Conservation (phyloP, 2,888 invertebrate species). For the Acleris literana region DNA sequence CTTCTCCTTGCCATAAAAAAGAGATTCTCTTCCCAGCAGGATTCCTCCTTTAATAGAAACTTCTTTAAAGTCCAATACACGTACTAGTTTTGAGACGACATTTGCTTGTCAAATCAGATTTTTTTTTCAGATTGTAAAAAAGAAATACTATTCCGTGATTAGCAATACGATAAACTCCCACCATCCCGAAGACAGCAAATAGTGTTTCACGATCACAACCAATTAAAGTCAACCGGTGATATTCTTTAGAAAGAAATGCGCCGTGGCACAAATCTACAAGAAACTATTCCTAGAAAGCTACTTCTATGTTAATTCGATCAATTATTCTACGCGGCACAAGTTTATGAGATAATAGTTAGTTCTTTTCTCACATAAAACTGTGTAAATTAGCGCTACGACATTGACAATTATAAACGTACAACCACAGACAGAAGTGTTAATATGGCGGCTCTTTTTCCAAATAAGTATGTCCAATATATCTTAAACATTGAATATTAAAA, state of each 20-base stretch:
- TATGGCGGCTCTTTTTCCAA: too few relatives aligned
- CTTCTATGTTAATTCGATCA: constrained; percentile 32
- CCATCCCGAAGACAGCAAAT: constrained; percentile 7
- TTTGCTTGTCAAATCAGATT: too few relatives aligned
- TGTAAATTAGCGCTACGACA: constrained; percentile 22
- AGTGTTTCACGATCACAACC: constrained; percentile 37
- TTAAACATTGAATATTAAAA: too few relatives aligned
- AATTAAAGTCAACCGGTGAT: constrained; percentile 45
- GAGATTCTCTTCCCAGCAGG: too few relatives aligned
- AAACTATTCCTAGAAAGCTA: constrained; percentile 37
- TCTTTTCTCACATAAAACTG: constrained; percentile 20
- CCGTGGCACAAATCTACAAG: constrained; percentile 41
- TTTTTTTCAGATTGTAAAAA: too few relatives aligned
- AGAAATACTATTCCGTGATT: constrained; percentile 8
- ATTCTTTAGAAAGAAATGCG: constrained; percentile 46
- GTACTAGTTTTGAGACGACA: too few relatives aligned
- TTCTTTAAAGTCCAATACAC: too few relatives aligned
- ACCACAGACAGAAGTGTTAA: background rate
- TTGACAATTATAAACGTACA: constrained; percentile 21
- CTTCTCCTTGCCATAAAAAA: too few relatives aligned
- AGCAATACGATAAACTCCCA: constrained; percentile 44
- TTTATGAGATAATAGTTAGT: constrained; percentile 11
- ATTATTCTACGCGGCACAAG: constrained; percentile 17
- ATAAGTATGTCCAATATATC: too few relatives aligned
- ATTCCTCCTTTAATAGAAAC: too few relatives aligned